A percentile compares a stretch with the other conserved stretches of the same genome.
Evolutionary conservation across 1,140 invertebrate species (phyloP).

Genomic region (Meloidogyne chitwoodi): DNA sequence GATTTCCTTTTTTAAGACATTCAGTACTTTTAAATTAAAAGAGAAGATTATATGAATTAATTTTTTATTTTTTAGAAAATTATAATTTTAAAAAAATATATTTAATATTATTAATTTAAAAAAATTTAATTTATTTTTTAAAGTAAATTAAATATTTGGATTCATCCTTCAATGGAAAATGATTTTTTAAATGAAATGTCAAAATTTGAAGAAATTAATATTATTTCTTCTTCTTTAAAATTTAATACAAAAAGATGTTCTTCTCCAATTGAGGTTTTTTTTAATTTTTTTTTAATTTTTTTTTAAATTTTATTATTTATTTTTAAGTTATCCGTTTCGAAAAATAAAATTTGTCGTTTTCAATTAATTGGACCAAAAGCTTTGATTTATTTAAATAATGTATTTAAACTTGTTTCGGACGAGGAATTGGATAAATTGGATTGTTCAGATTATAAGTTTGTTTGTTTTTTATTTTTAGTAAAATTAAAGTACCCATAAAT

Average conservation of each 20-base stretch:
- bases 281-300: neutral
- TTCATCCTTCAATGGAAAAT: slow-evolving; percentile 19
- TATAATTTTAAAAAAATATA: too few species aligned
- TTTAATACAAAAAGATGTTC: neutral
- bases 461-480: neutral
- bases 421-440: neutral
- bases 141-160: slow-evolving; percentile 18
- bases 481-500: neutral
- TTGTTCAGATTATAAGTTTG: neutral
- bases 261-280: neutral
- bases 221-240: slow-evolving; percentile 4
- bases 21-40: too few species aligned
- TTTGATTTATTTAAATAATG: neutral
- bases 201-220: neutral
- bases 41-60: too few species aligned
- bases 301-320: neutral
- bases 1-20: too few species aligned
- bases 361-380: slow-evolving; percentile 23
- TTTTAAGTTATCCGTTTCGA: slow-evolving; percentile 20
- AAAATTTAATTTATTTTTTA: neutral
- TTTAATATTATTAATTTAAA: too few species aligned
- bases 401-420: slow-evolving; percentile 7
- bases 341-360: slow-evolving; percentile 15
- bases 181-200: neutral
- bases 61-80: too few species aligned